Base-by-base conservation (phyloP, 2,888 invertebrate species). In the Scaptomyza tumidula region DNA sequence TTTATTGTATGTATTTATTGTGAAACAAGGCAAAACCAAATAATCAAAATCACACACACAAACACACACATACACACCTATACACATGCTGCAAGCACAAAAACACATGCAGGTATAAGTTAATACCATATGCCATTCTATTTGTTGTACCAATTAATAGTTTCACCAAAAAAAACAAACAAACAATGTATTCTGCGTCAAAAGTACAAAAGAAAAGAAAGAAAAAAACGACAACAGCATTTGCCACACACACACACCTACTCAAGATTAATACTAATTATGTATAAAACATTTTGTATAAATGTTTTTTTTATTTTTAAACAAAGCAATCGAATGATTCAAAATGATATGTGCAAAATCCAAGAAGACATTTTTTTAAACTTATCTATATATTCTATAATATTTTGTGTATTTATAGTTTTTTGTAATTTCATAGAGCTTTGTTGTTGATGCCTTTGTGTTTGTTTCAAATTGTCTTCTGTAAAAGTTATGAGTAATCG, bases 11-110 rank as follows among this genome's bases (percentile, higher is more conserved):
- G 72, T 78, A 60, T 72, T 65, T 52, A 71, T 73, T 68, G 33
- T 50, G 57, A 78, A 71, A 71, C 56, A 71, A 74, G 75, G 63
- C 73, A 82, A 83, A 75, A 73, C 69, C 72, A 71, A 61, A 70
- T 73, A 73, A 64, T 59, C 24, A 65, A 72, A 71, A 50, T 54
- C 64, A 68, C 56, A 54, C 52, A 61, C 52, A 65, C 37, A 35
- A 13, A 57, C 60, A 55, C 37, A 39, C 33, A 56, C n/a, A n/a
- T n/a, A n/a, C n/a, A n/a, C n/a, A n/a, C 53, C 44, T 41, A 70
- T 33, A 65, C 61, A 68, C 59, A 71, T 70, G 81, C 80, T 83
- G 84, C 68, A 82, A 85, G 83, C 83, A 85, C 85, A 84, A 80
- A 80, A 76, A 49, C 45, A 41, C 44, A 52, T 41, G 67, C 52